Evolutionary conservation across 2,113 vertebrate genomes (phyloP).

Genomic region (Vombatus ursinus): DNA sequence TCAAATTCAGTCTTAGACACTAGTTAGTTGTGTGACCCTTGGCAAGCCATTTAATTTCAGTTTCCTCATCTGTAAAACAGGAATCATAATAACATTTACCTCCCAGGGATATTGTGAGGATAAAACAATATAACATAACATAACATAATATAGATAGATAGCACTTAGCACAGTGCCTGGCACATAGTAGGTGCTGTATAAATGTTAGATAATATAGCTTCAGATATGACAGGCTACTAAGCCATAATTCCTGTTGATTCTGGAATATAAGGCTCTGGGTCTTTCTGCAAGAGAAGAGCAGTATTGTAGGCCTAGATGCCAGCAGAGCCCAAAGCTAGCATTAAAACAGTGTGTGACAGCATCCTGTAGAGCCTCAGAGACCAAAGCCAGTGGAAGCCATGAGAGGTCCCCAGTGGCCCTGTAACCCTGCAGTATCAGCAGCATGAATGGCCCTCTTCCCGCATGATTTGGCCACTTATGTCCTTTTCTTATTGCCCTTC

Average conservation of each 20-base stretch:
- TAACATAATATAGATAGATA: too few species aligned
- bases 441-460: neutral
- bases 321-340: neutral
- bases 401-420: neutral
- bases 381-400: too few species aligned
- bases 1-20: neutral
- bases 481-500: neutral
- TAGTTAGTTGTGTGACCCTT: neutral
- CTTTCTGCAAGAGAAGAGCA: neutral
- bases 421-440: neutral
- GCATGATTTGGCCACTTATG: neutral
- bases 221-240: too few species aligned
- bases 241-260: neutral
- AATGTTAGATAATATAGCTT: neutral
- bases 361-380: neutral
- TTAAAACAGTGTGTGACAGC: neutral
- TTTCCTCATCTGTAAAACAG: neutral
- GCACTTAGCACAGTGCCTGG: neutral
- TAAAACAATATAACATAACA: neutral
- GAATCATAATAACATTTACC: neutral
- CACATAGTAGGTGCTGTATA: neutral
- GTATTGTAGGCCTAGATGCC: neutral
- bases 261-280: neutral
- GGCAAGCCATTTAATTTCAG: neutral
- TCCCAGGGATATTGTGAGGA: neutral